phyloP scores from a whole-genome alignment of 1,140 invertebrate genomes.

The Pogonus chalceus region DNA sequence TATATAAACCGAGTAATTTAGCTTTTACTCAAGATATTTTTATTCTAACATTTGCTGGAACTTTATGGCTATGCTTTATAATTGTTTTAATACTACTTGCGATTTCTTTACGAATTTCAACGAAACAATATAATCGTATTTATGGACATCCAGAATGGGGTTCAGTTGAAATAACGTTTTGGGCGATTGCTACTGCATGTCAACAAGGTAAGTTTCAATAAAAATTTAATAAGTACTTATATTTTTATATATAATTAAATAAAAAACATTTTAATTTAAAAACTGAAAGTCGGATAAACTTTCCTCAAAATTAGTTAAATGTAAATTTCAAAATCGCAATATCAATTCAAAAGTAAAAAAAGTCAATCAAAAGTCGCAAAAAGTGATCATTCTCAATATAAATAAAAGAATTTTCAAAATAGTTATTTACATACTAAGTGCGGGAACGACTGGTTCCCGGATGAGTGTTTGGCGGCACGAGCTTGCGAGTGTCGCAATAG shows the following conservation, averaged over 20 bases:
- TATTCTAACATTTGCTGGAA: constrained; percentile 25
- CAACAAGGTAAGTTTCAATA: constrained; percentile 25
- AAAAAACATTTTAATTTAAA: constrained; percentile 4
- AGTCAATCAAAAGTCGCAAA: too few relatives aligned
- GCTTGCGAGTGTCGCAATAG: too few relatives aligned
- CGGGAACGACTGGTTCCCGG: too few relatives aligned
- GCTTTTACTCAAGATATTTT: constrained; percentile 25
- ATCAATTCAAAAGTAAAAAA: too few relatives aligned
- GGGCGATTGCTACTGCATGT: constrained; percentile 27
- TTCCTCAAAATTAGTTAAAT: background rate
- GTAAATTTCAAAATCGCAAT: background rate
- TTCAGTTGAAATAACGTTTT: constrained; percentile 26
- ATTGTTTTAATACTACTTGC: constrained; percentile 19
- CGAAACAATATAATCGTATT: constrained; percentile 18
- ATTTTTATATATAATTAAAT: background rate
- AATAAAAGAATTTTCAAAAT: too few relatives aligned
- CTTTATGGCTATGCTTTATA: constrained; percentile 24
- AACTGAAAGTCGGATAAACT: background rate
- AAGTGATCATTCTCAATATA: too few relatives aligned
- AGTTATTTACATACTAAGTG: too few relatives aligned
- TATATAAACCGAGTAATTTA: constrained; percentile 21
- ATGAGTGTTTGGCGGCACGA: too few relatives aligned
- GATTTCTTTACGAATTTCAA: constrained; percentile 24
- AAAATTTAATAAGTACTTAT: background rate
- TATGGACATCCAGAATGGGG: constrained; percentile 20